phyloP scores from a whole-genome alignment of 2,888 invertebrate genomes.

The Dastarcus helophoroides region DNA sequence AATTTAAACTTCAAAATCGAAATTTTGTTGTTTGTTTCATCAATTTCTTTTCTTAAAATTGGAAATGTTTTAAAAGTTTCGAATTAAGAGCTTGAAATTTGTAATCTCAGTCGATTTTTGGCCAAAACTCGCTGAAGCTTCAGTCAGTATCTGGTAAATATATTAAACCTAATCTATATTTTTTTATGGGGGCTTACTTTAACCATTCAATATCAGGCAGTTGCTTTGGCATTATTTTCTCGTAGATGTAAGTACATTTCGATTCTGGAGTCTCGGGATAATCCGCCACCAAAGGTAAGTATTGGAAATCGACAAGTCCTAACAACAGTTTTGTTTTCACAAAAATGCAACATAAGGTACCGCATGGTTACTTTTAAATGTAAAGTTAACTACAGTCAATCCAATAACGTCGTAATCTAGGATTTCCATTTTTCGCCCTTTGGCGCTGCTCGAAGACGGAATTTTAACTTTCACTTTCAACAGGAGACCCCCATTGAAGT shows the following conservation, averaged over 20 bases:
- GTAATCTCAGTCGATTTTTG: too few relatives aligned
- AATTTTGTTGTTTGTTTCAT: too few relatives aligned
- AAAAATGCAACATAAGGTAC: background rate
- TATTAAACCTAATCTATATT: too few relatives aligned
- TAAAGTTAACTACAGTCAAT: conserved; percentile 46
- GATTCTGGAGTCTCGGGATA: conserved; percentile 29
- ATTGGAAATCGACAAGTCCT: conserved; percentile 90
- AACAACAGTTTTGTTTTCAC: conserved; percentile 11
- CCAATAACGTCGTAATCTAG: conserved; percentile 45
- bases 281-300: conserved; percentile 56
- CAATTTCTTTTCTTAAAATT: too few relatives aligned
- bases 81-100: too few relatives aligned
- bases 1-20: too few relatives aligned
- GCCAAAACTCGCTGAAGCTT: too few relatives aligned
- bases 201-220: conserved; percentile 47
- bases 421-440: conserved; percentile 7
- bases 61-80: too few relatives aligned
- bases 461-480: conserved; percentile 54
- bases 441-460: background rate
- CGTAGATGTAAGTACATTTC: conserved; percentile 47
- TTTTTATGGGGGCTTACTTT: conserved; percentile 34
- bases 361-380: conserved; percentile 38
- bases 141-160: too few relatives aligned
- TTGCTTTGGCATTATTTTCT: conserved; percentile 48
- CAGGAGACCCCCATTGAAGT: conserved; percentile 56